phyloP scores from a whole-genome alignment of 1,140 invertebrate species.

The Drosophila pseudoobscura region DNA sequence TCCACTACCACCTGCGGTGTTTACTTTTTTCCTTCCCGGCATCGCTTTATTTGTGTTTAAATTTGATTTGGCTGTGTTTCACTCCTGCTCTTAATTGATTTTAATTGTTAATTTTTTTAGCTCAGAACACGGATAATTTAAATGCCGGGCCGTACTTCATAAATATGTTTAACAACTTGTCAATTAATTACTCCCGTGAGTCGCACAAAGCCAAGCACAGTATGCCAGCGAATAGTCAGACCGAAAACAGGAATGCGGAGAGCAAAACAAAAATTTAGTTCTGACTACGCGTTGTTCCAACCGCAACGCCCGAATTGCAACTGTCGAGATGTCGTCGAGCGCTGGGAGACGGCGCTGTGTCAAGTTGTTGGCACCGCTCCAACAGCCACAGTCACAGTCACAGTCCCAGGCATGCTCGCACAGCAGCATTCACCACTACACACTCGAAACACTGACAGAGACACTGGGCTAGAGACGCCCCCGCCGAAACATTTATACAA shows the following conservation, averaged over 20 bases:
- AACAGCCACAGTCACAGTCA: slow-evolving; percentile 32
- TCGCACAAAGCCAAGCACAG: slow-evolving; percentile 7
- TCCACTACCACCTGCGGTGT: slow-evolving; percentile 46
- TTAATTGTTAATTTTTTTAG: slow-evolving; percentile 71
- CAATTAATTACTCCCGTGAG: slow-evolving; percentile 61
- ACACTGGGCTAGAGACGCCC: too few species aligned
- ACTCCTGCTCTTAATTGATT: slow-evolving; percentile 55
- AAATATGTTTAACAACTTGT: slow-evolving; percentile 67
- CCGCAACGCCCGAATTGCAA: slow-evolving; percentile 70
- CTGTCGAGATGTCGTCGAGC: slow-evolving; percentile 67
- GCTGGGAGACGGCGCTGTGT: slow-evolving; percentile 30
- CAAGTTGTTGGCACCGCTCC: slow-evolving; percentile 63
- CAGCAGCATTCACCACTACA: slow-evolving; percentile 24
- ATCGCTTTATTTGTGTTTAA: slow-evolving; percentile 43
- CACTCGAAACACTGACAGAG: neutral
- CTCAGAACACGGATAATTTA: slow-evolving; percentile 29
- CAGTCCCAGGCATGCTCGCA: slow-evolving; percentile 13
- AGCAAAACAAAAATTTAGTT: slow-evolving; percentile 8
- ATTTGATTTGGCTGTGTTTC: slow-evolving; percentile 36
- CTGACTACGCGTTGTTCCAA: slow-evolving; percentile 52
- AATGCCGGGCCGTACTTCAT: slow-evolving; percentile 45
- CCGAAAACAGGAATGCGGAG: neutral
- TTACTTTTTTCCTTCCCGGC: slow-evolving; percentile 73
- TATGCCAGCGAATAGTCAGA: slow-evolving; percentile 1
- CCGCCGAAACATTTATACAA: neutral